phyloP scores from a whole-genome alignment of 2,888 invertebrate genomes.

The Germaria angustata region DNA sequence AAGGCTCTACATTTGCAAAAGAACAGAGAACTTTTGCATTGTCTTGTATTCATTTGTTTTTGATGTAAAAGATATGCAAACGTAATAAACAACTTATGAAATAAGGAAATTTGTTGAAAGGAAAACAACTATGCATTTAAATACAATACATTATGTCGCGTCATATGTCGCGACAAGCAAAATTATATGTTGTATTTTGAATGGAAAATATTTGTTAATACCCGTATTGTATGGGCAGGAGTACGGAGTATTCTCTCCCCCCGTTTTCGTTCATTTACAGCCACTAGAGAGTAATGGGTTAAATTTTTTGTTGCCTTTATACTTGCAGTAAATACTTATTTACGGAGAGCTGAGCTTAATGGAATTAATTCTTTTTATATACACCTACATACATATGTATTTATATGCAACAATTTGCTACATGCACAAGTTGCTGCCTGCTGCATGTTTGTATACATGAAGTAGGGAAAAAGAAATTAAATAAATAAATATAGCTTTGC shows the following conservation, averaged over 20 bases:
- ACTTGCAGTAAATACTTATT: constrained; percentile 12
- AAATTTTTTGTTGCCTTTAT: not conserved
- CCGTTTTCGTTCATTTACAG: constrained; percentile 9
- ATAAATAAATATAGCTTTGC: constrained; percentile 36
- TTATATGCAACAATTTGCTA: constrained; percentile 52
- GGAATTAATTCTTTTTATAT: constrained; percentile 18
- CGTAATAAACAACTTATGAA: not conserved
- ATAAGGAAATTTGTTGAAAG: not conserved
- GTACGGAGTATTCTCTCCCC: not conserved
- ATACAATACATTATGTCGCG: constrained; percentile 70
- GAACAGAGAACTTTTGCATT: not conserved
- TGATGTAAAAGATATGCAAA: not conserved
- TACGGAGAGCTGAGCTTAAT: constrained; percentile 28
- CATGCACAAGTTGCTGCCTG: constrained; percentile 49
- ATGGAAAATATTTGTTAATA: constrained; percentile 12
- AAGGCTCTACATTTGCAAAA: not conserved
- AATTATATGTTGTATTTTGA: constrained; percentile 72
- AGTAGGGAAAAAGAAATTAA: constrained; percentile 37
- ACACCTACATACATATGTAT: not conserved
- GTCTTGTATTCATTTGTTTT: not conserved
- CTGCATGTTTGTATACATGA: not conserved
- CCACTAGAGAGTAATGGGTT: constrained; percentile 16
- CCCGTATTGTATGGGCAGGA: not conserved
- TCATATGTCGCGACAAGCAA: constrained; percentile 77
- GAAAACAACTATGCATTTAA: not conserved